These are phyloP conservation scores for Poecilia gillii DNA, from an alignment of 2,797 vertebrate genomes.

Conservation along the genomic window DNA sequence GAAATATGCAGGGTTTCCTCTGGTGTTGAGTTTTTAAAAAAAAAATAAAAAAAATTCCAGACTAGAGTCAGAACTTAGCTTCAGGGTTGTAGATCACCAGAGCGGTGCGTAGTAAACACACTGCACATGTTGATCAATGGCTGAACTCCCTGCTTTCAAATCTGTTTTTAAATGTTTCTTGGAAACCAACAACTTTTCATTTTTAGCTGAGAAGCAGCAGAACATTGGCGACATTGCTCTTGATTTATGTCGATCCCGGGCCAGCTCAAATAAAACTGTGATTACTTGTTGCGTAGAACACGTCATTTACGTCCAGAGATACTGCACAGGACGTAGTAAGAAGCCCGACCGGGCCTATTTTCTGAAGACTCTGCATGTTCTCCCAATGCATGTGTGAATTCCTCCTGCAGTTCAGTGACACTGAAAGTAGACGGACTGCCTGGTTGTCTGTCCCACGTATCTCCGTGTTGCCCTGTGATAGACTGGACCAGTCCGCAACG, in stretches of 20 bases:
- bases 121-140: neutral
- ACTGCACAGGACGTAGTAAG: neutral
- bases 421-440: neutral
- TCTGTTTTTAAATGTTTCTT: neutral
- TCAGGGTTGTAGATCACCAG: neutral
- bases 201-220: neutral
- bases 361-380: neutral
- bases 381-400: neutral
- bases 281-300: neutral
- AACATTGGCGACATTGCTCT: neutral
- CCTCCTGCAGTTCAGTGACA: neutral
- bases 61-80: neutral
- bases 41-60: neutral
- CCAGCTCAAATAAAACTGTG: neutral
- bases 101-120: neutral
- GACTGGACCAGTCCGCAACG: neutral
- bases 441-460: neutral
- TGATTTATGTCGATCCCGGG: neutral
- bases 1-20: conserved; percentile 19
- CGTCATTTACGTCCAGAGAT: neutral
- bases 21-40: neutral
- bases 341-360: neutral
- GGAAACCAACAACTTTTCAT: neutral
- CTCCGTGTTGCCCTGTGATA: neutral
- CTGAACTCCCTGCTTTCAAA: neutral